Evolutionary conservation across 2,888 invertebrate species (phyloP).

Genomic region (Athalia cordata): DNA sequence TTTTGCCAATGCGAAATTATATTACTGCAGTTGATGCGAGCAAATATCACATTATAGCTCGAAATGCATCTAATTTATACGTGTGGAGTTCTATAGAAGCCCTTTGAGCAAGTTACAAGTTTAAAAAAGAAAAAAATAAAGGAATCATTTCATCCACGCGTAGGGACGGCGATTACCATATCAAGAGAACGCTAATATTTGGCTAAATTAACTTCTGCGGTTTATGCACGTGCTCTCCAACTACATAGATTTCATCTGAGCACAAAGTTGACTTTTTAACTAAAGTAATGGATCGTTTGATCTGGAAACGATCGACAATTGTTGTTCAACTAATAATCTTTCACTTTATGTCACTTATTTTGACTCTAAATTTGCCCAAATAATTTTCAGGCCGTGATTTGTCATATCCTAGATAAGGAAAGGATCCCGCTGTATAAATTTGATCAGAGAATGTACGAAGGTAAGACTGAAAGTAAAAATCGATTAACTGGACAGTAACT

Average conservation of each 20-base stretch:
- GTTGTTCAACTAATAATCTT: neutral
- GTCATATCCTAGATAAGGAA: too few relatives aligned
- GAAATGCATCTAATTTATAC: neutral
- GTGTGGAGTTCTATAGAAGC: neutral
- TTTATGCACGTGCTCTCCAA: neutral
- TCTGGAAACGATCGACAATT: neutral
- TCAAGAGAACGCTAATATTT: conserved; percentile 26
- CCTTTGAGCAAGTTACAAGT: conserved; percentile 4
- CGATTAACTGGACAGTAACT: too few relatives aligned
- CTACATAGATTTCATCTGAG: neutral
- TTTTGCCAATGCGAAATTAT: too few relatives aligned
- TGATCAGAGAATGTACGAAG: too few relatives aligned
- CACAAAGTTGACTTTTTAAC: neutral
- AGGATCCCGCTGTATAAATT: too few relatives aligned
- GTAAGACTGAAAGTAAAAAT: too few relatives aligned
- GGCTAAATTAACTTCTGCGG: conserved; percentile 4
- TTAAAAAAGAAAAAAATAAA: neutral
- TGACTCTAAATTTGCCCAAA: too few relatives aligned
- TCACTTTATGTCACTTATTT: neutral
- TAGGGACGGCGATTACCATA: neutral
- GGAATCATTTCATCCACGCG: neutral
- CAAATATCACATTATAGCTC: neutral
- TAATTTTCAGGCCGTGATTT: too few relatives aligned
- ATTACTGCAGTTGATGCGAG: too few relatives aligned
- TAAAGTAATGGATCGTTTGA: neutral